A percentile compares a stretch with the other conserved stretches of the same genome.
Conservation (phyloP, 2,797 vertebrate species). For the Salmo trutta region DNA sequence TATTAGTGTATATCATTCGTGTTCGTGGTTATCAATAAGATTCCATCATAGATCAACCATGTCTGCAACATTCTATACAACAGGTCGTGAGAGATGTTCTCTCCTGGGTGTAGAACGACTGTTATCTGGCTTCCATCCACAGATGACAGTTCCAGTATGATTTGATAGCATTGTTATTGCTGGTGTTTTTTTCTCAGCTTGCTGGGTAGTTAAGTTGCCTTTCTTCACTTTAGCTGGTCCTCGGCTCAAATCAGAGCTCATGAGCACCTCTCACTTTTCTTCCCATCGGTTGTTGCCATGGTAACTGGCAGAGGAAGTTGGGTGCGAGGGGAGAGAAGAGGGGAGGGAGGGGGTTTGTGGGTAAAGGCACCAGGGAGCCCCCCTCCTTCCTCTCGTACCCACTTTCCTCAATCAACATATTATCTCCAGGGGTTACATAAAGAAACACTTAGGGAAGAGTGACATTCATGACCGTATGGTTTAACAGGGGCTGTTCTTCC, state of each 20-base stretch:
- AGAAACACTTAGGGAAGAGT: not conserved
- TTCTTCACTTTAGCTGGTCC: not conserved
- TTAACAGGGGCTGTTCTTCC: not conserved
- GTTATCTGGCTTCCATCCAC: not conserved
- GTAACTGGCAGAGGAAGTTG: conserved; percentile 74
- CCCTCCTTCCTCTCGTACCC: not conserved
- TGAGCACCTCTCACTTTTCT: conserved; percentile 59
- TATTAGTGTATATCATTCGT: not conserved
- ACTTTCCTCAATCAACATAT: not conserved
- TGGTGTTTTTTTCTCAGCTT: not conserved
- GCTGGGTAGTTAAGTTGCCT: not conserved
- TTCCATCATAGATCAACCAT: not conserved
- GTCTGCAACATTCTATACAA: not conserved
- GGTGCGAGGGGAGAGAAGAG: conserved; percentile 27
- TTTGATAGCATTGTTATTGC: not conserved
- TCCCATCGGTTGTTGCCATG: conserved; percentile 77
- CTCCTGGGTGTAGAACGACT: not conserved
- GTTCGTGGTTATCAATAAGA: not conserved
- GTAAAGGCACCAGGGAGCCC: conserved; percentile 3
- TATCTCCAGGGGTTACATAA: not conserved
- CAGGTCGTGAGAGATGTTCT: not conserved
- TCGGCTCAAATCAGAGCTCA: not conserved
- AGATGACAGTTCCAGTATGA: not conserved
- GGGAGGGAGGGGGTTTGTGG: conserved; percentile 30
- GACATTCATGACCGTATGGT: not conserved